These are phyloP conservation scores for Megalops atlanticus DNA, from an alignment of 2,113 vertebrate species.

Conservation along the genomic window DNA sequence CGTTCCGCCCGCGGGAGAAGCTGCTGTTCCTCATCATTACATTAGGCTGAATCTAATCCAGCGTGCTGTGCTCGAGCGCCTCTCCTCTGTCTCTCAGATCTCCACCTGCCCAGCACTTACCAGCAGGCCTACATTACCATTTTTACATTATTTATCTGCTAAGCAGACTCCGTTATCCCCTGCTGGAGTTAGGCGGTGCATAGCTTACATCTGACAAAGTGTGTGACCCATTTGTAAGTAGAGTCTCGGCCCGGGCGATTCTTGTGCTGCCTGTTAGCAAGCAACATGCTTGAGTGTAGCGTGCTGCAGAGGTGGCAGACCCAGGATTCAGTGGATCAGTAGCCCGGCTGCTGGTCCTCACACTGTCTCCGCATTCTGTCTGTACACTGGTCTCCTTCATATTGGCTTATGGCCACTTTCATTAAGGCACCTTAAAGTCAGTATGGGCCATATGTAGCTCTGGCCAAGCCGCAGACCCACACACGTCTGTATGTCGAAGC, in stretches of 20 bases:
- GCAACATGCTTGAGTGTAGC: background rate
- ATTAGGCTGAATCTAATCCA: slow-evolving; percentile 5
- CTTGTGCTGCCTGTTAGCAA: no score
- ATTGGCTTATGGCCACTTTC: no score
- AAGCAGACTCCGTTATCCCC: background rate
- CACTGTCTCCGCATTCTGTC: no score
- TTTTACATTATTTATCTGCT: slow-evolving; percentile 5
- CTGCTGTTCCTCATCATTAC: background rate
- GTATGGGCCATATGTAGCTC: no score
- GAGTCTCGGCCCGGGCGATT: background rate
- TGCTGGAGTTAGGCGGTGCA: background rate
- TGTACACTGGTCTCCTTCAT: no score
- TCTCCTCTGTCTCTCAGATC: background rate
- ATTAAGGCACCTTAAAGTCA: no score
- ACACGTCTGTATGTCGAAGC: background rate
- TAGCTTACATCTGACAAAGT: background rate
- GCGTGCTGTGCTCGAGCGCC: background rate
- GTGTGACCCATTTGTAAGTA: background rate
- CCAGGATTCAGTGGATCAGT: no score
- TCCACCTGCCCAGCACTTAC: slow-evolving; percentile 8
- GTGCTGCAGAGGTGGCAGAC: no score
- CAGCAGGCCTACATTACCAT: background rate
- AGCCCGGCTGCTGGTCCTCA: no score
- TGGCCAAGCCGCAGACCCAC: no score
- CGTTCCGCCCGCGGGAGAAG: background rate